Evolutionary conservation across 2,797 vertebrate genomes (phyloP).

Genomic region (Anolis apletophallus): DNA sequence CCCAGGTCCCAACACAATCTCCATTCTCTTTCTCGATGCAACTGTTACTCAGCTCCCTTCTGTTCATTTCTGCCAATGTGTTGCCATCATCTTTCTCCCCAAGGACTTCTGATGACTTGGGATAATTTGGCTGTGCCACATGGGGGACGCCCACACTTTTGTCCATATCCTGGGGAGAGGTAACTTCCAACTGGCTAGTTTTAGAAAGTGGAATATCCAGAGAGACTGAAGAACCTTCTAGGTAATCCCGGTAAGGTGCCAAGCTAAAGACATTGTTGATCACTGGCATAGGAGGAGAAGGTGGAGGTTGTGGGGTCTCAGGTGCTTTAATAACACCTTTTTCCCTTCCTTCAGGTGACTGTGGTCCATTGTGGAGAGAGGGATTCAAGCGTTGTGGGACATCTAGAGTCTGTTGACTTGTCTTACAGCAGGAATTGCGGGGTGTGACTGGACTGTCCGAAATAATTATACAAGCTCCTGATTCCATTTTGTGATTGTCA

Average conservation of each 20-base stretch:
- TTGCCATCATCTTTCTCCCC: accelerated
- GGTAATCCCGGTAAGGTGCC: slow-evolving; percentile 86
- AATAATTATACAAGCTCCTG: slow-evolving; percentile 25
- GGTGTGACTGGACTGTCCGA: slow-evolving; percentile 36
- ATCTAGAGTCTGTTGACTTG: not conserved
- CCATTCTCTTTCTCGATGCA: not conserved
- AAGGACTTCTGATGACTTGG: accelerated
- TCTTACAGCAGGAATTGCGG: not conserved
- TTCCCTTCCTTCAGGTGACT: not conserved
- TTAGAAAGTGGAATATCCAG: slow-evolving; percentile 14
- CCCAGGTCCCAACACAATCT: accelerated
- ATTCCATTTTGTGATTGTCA: not conserved
- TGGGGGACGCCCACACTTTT: not conserved
- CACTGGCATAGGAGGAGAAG: slow-evolving; percentile 90
- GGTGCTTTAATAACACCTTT: not conserved
- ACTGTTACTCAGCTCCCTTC: accelerated
- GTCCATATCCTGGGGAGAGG: accelerated
- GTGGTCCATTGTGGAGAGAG: accelerated
- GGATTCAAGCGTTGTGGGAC: accelerated
- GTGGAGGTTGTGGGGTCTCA: not conserved
- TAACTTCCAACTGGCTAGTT: not conserved
- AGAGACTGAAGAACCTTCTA: slow-evolving; percentile 73
- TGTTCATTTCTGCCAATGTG: accelerated
- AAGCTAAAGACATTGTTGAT: slow-evolving; percentile 94
- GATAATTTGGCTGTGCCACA: not conserved